Base-by-base conservation (phyloP, 1,140 invertebrate species). In the Papilio machaon region DNA sequence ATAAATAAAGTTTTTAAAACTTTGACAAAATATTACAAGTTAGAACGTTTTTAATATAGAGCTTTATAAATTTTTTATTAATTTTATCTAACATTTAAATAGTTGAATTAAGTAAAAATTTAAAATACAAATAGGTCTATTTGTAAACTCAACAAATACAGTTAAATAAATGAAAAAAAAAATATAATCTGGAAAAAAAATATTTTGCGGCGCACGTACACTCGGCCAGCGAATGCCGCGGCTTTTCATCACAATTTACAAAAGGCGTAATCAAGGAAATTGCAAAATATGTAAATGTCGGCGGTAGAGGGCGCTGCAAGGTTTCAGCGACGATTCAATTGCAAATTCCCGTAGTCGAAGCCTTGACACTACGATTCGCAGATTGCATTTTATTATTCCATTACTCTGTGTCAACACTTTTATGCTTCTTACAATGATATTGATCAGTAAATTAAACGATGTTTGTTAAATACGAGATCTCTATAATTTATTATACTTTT, bases 231-330 rank as follows among this genome's bases (percentile, higher is more conserved):
- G 64, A 30, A 70, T 70, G 64, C 64, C 64, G 30, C 10, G 11
- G 60, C 4, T 38, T 70, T 70, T 70, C 64, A 70, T 70, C 64
- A 70, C 64, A 38, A 70, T 70, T 70, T 70, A 70, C 64, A 70
- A 70, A 70, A 70, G 64, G 64, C 64, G 64, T 70, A 70, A 70
- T 38, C 64, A 70, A 70, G 64, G 64, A 70, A 70, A 70, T 70
- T 70, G 64, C 64, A 70, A 70, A 70, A 70, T 70, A 70, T 70
- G 64, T 30, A 70, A 70, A 70, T 70, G 23, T 23, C 60, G 49
- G 2, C 52, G 30, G 64, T 35, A 35, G 64, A 30, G 13, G 64
- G 64, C 64, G 64, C 11, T 58, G 52, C 52, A 13, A 5, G 13
- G 23, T 30, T 64, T 17, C 60, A 64, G 23, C 11, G 60, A 10